These are phyloP conservation scores for Spodoptera frugiperda DNA, from an alignment of 1,140 invertebrate genomes.

Conservation along the genomic window DNA sequence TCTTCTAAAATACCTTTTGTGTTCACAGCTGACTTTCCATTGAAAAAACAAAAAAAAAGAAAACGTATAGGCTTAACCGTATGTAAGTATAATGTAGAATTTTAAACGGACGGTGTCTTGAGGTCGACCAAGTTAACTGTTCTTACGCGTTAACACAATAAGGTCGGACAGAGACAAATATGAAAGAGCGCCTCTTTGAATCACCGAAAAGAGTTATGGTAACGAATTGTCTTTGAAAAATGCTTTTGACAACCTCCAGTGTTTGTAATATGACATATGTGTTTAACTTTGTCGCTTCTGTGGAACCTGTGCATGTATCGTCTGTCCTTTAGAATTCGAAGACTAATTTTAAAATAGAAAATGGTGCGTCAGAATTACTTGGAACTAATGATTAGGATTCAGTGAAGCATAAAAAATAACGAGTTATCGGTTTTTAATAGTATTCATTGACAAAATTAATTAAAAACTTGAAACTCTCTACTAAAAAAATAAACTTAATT, in stretches of 20 bases:
- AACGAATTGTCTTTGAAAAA: slow-evolving; percentile 25
- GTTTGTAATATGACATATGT: slow-evolving; percentile 15
- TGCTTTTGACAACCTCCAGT: slow-evolving; percentile 20
- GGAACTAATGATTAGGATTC: too few relatives aligned
- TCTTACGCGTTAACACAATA: slow-evolving; percentile 38
- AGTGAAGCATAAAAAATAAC: too few relatives aligned
- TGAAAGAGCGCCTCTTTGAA: slow-evolving; percentile 19
- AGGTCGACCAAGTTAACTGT: slow-evolving; percentile 39
- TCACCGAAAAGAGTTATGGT: slow-evolving; percentile 21
- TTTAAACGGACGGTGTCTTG: slow-evolving; percentile 19
- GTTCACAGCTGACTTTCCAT: background rate
- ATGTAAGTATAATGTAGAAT: slow-evolving; percentile 22
- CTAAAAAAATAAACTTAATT: background rate
- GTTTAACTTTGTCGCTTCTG: slow-evolving; percentile 7
- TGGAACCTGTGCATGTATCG: background rate
- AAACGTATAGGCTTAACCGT: background rate
- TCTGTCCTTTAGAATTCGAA: too few relatives aligned
- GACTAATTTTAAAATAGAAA: too few relatives aligned
- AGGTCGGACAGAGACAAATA: slow-evolving; percentile 41
- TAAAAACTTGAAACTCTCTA: background rate
- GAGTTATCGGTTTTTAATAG: too few relatives aligned
- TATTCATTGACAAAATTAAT: too few relatives aligned
- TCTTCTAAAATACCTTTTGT: too few relatives aligned
- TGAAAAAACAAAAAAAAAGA: background rate
- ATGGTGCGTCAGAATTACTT: too few relatives aligned